These are phyloP conservation scores for Sandelia bainsii DNA, from an alignment of 2,797 vertebrate genomes.

Conservation along the genomic window DNA sequence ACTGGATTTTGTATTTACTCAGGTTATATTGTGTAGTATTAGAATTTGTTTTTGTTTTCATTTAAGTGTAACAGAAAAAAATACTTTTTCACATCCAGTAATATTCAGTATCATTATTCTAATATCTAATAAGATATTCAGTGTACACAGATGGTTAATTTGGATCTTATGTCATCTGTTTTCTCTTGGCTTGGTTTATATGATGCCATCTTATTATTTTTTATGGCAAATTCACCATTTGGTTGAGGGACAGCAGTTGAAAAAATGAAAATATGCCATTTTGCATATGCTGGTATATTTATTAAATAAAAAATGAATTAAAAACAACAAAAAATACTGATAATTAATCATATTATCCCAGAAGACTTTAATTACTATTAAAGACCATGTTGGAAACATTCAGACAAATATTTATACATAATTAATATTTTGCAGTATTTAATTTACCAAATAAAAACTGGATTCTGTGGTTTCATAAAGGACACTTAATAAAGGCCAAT, in stretches of 20 bases:
- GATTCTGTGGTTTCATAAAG: neutral
- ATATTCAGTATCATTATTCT: constrained; percentile 4
- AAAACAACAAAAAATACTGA: neutral
- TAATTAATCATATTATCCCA: neutral
- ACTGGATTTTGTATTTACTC: no score
- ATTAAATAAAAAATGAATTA: neutral
- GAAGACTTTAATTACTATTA: neutral
- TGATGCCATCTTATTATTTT: neutral
- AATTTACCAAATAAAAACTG: neutral
- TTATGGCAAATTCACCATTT: constrained; percentile 3
- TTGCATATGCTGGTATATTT: neutral
- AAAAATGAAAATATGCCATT: constrained; percentile 1
- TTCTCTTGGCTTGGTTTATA: constrained; percentile 1
- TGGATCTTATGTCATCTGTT: neutral
- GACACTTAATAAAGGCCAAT: neutral
- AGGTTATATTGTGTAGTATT: no score
- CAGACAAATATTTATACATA: neutral
- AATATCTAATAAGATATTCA: constrained; percentile 4
- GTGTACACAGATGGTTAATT: neutral
- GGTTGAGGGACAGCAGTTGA: neutral
- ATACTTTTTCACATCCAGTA: neutral
- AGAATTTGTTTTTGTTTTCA: no score
- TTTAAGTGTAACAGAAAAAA: no score
- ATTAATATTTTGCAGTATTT: constrained; percentile 2
- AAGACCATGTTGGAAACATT: neutral